Evolutionary conservation across 2,113 vertebrate species (phyloP).

Genomic region (Antennarius striatus): DNA sequence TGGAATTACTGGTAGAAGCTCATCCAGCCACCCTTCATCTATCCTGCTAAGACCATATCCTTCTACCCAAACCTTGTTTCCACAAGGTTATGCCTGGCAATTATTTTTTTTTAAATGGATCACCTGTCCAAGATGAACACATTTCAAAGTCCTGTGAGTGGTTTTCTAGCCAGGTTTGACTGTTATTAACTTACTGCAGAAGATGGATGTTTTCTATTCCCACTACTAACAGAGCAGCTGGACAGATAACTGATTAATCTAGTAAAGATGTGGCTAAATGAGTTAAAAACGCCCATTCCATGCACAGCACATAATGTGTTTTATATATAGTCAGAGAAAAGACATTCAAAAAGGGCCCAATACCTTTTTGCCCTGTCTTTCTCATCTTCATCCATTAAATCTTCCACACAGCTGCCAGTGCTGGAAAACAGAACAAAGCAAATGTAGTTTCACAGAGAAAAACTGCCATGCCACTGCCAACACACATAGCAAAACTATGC

Average conservation of each 20-base stretch:
- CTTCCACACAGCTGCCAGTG: constrained; percentile 86
- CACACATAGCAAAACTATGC: not conserved
- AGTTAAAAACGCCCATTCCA: not conserved
- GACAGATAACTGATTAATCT: not conserved
- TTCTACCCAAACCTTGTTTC: not conserved
- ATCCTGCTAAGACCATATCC: not conserved
- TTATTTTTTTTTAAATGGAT: not conserved
- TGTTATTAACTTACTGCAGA: not conserved
- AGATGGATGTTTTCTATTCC: not conserved
- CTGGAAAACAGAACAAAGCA: constrained; percentile 71
- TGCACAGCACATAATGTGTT: not conserved
- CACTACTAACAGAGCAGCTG: not conserved
- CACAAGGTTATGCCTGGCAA: not conserved
- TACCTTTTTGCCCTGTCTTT: constrained; percentile 96
- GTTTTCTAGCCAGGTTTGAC: too few species aligned
- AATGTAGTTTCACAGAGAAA: constrained; percentile 7
- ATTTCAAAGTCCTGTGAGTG: too few species aligned
- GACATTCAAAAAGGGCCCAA: not conserved
- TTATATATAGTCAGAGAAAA: not conserved
- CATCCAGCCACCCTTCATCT: not conserved
- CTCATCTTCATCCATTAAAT: constrained; percentile 93
- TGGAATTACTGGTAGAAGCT: not conserved
- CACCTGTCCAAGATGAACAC: not conserved
- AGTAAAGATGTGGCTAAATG: not conserved
- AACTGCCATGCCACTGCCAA: not conserved